phyloP scores from a whole-genome alignment of 2,113 vertebrate genomes.

The Lampris incognitus region DNA sequence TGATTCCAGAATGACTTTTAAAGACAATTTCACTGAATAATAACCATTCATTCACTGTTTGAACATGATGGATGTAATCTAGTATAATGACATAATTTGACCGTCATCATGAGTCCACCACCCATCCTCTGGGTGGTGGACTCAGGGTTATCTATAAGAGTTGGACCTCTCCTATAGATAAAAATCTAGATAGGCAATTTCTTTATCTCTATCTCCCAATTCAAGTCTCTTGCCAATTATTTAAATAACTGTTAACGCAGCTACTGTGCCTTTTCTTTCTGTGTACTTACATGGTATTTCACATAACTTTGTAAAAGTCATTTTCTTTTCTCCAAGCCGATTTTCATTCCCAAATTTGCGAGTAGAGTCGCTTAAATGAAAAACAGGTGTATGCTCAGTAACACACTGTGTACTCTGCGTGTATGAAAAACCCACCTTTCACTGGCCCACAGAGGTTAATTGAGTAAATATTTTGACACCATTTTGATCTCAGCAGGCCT shows the following conservation, averaged over 20 bases:
- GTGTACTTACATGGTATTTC: not conserved
- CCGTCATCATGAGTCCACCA: constrained; percentile 29
- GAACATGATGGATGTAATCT: constrained; percentile 34
- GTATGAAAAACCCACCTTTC: constrained; percentile 19
- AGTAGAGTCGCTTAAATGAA: constrained; percentile 38
- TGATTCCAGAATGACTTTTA: not conserved
- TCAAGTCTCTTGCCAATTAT: not conserved
- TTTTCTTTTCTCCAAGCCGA: constrained; percentile 17
- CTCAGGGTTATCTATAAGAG: not conserved
- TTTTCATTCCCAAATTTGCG: constrained; percentile 18
- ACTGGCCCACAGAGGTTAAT: constrained; percentile 30
- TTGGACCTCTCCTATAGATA: constrained; percentile 60
- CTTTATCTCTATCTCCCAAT: not conserved
- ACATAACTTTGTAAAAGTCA: constrained; percentile 15
- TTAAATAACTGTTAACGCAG: not conserved
- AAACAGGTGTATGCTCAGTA: constrained; percentile 4
- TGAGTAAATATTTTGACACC: constrained; percentile 64
- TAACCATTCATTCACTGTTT: not conserved
- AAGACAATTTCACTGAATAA: not conserved
- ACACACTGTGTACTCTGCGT: constrained; percentile 14
- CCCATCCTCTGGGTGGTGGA: constrained; percentile 23
- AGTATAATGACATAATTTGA: constrained; percentile 66
- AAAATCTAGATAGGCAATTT: constrained; percentile 57
- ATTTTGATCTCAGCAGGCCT: constrained; percentile 46
- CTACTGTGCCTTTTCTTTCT: not conserved